Conservation (phyloP, 2,797 vertebrate genomes). For the Eulemur albifrons region DNA sequence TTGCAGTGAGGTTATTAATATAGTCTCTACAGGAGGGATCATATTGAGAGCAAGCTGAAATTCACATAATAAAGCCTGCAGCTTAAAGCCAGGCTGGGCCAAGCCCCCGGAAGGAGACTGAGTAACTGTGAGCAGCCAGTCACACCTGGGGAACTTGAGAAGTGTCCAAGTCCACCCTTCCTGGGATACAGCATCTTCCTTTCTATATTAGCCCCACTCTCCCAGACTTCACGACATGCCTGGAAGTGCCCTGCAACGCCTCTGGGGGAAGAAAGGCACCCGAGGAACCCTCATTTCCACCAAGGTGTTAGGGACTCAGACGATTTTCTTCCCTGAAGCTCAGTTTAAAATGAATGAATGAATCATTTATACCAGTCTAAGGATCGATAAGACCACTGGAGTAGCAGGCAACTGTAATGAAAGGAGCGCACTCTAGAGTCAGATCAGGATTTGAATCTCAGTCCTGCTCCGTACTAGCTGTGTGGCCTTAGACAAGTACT, state of each 20-base stretch:
- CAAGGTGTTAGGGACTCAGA: background rate
- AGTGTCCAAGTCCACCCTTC: background rate
- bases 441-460: background rate
- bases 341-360: slow-evolving; percentile 16
- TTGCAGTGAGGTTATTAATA: slow-evolving; percentile 71
- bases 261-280: background rate
- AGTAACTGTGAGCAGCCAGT: background rate
- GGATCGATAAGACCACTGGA: background rate
- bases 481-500: background rate
- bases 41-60: slow-evolving; percentile 49
- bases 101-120: background rate
- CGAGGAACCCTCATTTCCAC: background rate
- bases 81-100: background rate
- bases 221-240: background rate
- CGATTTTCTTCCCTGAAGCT: background rate
- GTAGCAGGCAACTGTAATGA: background rate
- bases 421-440: background rate
- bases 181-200: background rate
- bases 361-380: background rate
- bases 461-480: background rate
- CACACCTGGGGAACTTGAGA: background rate
- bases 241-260: background rate
- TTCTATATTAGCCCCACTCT: background rate
- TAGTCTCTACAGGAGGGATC: slow-evolving; percentile 7
- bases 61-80: slow-evolving; percentile 2